Base-by-base conservation (phyloP, 2,113 vertebrate genomes). In the Elgaria multicarinata region DNA sequence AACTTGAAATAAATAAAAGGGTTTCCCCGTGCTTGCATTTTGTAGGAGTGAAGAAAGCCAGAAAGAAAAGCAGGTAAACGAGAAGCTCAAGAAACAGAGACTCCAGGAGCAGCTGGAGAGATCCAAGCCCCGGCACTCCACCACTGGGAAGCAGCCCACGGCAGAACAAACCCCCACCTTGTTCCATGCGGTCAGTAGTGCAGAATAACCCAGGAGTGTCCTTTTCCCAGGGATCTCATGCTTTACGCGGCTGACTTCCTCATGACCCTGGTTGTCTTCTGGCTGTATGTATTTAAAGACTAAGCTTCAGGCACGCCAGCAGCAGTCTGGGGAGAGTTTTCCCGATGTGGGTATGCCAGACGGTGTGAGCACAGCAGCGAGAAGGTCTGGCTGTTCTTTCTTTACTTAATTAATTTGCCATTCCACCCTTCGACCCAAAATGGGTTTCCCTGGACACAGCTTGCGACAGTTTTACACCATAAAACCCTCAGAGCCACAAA, bases 91-190 rank as follows among this genome's bases (percentile, higher is more conserved):
- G 83, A 95, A 91, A 42, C 77, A 93, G 82, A 83, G 93, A 46
- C 81, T 96, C 84, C 91, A 94, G 69, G 93, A 95, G 79, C 93
- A 96, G 77, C 95, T 97, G 93, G 91, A 96, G 92, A 94, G 71
- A 91, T 50, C 94, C 80, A 91, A 91, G 87, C 96, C 97, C 33
- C 93, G 72, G 50, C 77, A 33, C 67, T 97, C 96, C 31, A 96
- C 96, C 71, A 77, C 91, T 39, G 95, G 95, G 83, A 94, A 89
- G 86, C 96, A 97, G 92, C 90, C 94, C 50, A 95, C 93, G 88
- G 96, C 97, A 89, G 96, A 97, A 94, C 93, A 18, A 84, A 97
- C 96, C 18, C 95, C 95, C 0, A 46, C 96, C 83, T 93, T 98
- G 69, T 97, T 97, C 92, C 95, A 96, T 89, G 72, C 24, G 94